Conservation (phyloP, 2,113 vertebrate genomes). For the Eidolon helvum region DNA sequence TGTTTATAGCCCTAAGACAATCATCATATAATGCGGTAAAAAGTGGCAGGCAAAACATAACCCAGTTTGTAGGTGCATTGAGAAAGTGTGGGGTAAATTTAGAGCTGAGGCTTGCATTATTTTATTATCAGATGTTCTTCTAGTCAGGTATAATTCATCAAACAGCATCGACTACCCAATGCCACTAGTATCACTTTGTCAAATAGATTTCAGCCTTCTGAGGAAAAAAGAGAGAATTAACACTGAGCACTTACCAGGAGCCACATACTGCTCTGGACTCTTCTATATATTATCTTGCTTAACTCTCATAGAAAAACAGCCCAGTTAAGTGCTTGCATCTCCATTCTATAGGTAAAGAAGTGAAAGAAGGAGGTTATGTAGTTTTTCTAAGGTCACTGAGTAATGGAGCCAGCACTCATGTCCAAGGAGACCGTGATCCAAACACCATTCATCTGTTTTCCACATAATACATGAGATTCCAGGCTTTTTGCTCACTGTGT, state of each 20-base stretch:
- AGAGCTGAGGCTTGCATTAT: not conserved
- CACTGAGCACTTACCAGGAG: not conserved
- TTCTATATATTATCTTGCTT: not conserved
- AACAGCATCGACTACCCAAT: not conserved
- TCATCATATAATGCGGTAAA: not conserved
- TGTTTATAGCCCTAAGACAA: not conserved
- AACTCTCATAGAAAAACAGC: not conserved
- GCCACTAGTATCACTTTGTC: not conserved
- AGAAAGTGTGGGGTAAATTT: not conserved
- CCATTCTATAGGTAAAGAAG: not conserved
- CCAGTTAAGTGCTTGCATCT: not conserved
- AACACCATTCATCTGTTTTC: not conserved
- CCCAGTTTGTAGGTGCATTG: not conserved
- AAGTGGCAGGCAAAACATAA: not conserved
- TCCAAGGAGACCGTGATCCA: not conserved
- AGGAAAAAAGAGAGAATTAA: not conserved
- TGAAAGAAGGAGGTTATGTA: not conserved
- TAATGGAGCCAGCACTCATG: not conserved
- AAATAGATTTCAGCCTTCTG: constrained; percentile 8
- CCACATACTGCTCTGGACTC: not conserved
- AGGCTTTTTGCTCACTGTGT: not conserved
- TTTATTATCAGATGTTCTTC: not conserved
- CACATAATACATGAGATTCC: not conserved
- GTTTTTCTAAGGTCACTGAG: not conserved
- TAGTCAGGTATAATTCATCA: not conserved